Evolutionary conservation across 1,140 invertebrate species (phyloP), one percentile per base, ranked within the genome.

Genomic region (Drosophila elegans): DNA sequence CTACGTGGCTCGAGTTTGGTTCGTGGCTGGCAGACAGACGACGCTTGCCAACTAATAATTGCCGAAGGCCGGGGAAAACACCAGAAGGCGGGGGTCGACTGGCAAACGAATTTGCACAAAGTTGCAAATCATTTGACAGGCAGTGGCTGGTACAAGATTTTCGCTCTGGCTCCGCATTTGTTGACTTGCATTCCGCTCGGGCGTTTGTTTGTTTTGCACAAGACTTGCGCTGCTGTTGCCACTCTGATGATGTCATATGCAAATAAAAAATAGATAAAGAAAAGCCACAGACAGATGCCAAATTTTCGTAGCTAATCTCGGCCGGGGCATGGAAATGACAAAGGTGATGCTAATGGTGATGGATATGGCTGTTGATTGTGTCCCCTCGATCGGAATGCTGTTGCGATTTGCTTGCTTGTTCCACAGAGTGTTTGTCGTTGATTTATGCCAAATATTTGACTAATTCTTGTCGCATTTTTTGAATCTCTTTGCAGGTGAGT

Each of bases 41-140:
- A 36, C 63, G 56, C 78, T 74, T 63, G 78, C 59, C 68, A 88
- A 88, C 83, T 79, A 88, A 86, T 86, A 82, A 88, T 67, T 78
- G 78, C 67, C 59, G 62, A 68, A 46, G 55, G 69, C 52, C 54
- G 16, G 42, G 16, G 72, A 32, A 12, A 46, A 48, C 21, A 38
- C 6, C 39, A 9, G 55, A 9, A 11, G 36, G 27, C 34, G 13
- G 55, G 36, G 5, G 52, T 11, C 49, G 74, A 49, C 54, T 66
- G 66, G 71, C 74, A 80, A 71, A 71, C 82, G 82, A 88, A 88
- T 88, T 88, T 88, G 80, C 83, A 88, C 84, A 68, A 77, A 89
- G 84, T 83, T 89, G 83, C 83, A 88, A 88, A 88, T 88, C 84
- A 88, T 83, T 88, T 83, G 75, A 69, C 69, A 82, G 54, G 78